Conservation (phyloP, 2,888 invertebrate genomes). For the Iphiclides podalirius region DNA sequence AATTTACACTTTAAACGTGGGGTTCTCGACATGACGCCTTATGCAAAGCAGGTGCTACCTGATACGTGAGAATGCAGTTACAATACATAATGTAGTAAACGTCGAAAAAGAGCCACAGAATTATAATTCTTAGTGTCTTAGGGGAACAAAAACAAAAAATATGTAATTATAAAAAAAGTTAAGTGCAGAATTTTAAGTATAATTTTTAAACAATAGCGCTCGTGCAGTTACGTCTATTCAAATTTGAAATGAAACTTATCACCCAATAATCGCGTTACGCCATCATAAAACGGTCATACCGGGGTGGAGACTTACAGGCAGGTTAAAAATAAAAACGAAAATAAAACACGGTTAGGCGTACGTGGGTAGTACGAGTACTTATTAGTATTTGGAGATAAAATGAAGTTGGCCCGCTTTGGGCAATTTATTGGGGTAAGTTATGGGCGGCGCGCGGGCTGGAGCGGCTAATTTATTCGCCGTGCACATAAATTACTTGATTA, state of each 20-base stretch:
- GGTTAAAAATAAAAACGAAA: slow-evolving; percentile 53
- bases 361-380: slow-evolving; percentile 68
- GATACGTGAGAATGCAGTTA: slow-evolving; percentile 59
- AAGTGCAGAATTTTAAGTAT: not conserved
- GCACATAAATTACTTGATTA: slow-evolving; percentile 81
- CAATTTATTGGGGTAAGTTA: slow-evolving; percentile 80
- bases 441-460: slow-evolving; percentile 75
- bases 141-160: not conserved
- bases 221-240: slow-evolving; percentile 42
- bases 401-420: slow-evolving; percentile 78
- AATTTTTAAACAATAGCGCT: not conserved
- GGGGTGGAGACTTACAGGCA: slow-evolving; percentile 52
- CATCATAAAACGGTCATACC: slow-evolving; percentile 69
- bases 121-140: slow-evolving; percentile 36
- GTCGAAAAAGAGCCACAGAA: slow-evolving; percentile 31
- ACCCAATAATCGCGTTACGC: slow-evolving; percentile 58
- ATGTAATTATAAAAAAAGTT: not conserved
- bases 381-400: slow-evolving; percentile 79
- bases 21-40: slow-evolving; percentile 74
- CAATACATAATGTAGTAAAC: slow-evolving; percentile 48
- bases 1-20: slow-evolving; percentile 73
- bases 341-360: slow-evolving; percentile 54
- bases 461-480: slow-evolving; percentile 80
- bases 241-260: slow-evolving; percentile 45
- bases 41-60: slow-evolving; percentile 80